phyloP scores from a whole-genome alignment of 2,113 vertebrate genomes.

The Sclerurus mexicanus region DNA sequence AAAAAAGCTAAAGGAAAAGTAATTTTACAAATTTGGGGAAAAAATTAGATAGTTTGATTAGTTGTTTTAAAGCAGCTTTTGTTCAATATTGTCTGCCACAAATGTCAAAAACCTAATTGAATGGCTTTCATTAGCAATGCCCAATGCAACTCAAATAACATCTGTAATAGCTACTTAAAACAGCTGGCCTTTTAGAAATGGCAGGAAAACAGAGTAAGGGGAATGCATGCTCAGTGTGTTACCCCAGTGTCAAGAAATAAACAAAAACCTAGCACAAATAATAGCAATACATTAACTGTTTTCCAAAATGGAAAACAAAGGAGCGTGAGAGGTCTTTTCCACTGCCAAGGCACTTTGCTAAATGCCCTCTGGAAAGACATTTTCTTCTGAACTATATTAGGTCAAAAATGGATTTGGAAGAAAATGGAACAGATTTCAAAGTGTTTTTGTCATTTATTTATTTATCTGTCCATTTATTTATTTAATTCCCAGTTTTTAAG shows the following conservation, averaged over 20 bases:
- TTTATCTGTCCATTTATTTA: neutral
- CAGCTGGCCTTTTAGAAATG: neutral
- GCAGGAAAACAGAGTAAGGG: neutral
- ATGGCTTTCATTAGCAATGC: neutral
- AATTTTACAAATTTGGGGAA: neutral
- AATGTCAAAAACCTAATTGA: constrained; percentile 23
- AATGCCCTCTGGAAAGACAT: constrained; percentile 35
- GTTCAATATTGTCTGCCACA: neutral
- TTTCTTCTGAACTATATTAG: neutral
- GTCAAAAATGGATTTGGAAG: constrained; percentile 12
- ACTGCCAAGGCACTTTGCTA: constrained; percentile 21
- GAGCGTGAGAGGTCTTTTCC: neutral
- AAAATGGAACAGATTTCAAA: constrained; percentile 2
- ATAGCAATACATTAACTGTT: neutral
- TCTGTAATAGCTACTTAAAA: constrained; percentile 1
- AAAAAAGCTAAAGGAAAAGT: neutral
- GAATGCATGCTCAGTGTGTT: neutral
- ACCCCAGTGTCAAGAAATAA: constrained; percentile 1
- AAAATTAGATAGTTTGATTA: neutral
- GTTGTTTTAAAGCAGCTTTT: constrained; percentile 2
- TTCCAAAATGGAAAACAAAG: constrained; percentile 18
- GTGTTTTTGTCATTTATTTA: neutral
- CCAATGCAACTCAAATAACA: neutral
- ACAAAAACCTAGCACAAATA: neutral
- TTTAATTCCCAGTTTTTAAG: neutral